These are phyloP conservation scores for Iphiclides podalirius DNA, from an alignment of 2,888 invertebrate genomes.

Conservation along the genomic window DNA sequence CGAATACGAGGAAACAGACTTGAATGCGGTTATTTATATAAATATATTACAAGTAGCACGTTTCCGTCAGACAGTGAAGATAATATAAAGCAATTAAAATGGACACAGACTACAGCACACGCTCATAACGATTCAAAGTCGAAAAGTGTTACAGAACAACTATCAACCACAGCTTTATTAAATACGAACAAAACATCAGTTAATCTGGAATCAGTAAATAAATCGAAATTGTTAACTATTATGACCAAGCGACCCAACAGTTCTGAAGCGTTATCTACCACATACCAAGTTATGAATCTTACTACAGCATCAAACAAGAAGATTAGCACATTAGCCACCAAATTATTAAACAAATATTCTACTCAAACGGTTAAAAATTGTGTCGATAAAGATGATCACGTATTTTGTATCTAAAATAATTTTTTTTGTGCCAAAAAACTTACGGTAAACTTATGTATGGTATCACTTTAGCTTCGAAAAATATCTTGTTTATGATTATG, in stretches of 20 bases:
- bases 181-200: not conserved
- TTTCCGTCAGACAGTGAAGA: constrained; percentile 30
- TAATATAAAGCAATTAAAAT: not conserved
- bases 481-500: no score
- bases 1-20: constrained; percentile 49
- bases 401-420: constrained; percentile 44
- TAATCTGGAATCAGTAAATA: not conserved
- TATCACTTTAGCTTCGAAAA: no score
- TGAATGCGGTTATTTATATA: constrained; percentile 57
- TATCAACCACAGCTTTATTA: not conserved
- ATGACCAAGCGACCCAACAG: not conserved
- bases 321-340: not conserved
- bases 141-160: not conserved
- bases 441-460: no score
- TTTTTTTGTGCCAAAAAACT: no score
- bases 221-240: not conserved
- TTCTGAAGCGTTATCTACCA: not conserved
- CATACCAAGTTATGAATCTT: not conserved
- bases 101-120: not conserved
- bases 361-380: no score
- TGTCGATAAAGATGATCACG: constrained; percentile 45
- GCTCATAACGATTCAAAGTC: not conserved
- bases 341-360: no score
- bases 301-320: not conserved
- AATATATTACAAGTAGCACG: constrained; percentile 30